Conservation (phyloP, 2,113 vertebrate genomes). For the Perca fluviatilis region DNA sequence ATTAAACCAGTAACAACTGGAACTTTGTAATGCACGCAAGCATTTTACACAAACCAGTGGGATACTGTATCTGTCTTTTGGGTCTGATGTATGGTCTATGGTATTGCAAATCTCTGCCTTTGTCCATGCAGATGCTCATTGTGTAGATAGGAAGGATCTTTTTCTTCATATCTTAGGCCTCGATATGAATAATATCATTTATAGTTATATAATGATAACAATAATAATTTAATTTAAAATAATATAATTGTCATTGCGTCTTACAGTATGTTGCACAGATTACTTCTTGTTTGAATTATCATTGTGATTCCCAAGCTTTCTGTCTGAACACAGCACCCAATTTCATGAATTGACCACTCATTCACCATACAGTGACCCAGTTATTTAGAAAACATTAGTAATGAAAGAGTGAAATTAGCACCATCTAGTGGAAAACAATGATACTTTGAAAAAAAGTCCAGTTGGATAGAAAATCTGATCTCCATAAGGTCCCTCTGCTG, state of each 20-base stretch:
- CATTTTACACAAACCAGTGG: neutral
- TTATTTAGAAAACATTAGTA: conserved; percentile 36
- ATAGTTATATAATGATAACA: no score
- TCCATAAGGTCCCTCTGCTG: conserved; percentile 78
- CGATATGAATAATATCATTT: neutral
- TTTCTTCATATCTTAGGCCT: neutral
- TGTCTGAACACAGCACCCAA: conserved; percentile 13
- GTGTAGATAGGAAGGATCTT: neutral
- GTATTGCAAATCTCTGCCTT: neutral
- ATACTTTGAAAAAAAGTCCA: conserved; percentile 40
- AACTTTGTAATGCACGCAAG: neutral
- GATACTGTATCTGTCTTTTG: neutral
- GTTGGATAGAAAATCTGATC: conserved; percentile 5
- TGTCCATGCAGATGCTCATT: conserved; percentile 4
- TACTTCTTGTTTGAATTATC: neutral
- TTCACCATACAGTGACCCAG: conserved; percentile 67
- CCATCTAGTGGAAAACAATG: conserved; percentile 73
- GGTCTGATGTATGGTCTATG: neutral
- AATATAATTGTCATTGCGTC: neutral
- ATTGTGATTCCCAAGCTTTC: neutral
- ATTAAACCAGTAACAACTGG: neutral
- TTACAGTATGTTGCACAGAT: neutral
- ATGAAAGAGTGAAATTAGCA: conserved; percentile 50
- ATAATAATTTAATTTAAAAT: no score
- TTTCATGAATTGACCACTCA: conserved; percentile 47